A percentile compares a stretch with the other conserved stretches of the same genome.
Conservation (phyloP, 2,113 vertebrate species). For the Eleginops maclovinus region DNA sequence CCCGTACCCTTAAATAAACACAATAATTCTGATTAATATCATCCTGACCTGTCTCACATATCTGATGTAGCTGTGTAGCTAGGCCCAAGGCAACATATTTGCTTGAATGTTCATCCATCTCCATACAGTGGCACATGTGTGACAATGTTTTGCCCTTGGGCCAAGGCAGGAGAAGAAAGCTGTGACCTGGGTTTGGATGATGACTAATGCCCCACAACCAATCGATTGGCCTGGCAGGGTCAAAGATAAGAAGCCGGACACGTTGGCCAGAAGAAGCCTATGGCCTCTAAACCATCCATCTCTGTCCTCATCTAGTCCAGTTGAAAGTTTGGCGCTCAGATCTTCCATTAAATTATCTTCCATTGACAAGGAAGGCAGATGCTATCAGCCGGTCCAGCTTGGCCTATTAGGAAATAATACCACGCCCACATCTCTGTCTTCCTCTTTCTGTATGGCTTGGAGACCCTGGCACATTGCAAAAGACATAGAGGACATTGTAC, state of each 20-base stretch:
- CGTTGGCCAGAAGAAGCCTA: slow-evolving; percentile 84
- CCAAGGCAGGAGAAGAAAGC: slow-evolving; percentile 51
- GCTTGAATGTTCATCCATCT: slow-evolving; percentile 45
- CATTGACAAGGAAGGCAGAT: slow-evolving; percentile 89
- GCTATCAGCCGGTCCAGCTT: slow-evolving; percentile 78
- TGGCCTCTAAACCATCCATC: slow-evolving; percentile 92
- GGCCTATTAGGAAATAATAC: slow-evolving; percentile 61
- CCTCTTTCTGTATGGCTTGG: slow-evolving; percentile 40
- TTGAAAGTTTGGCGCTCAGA: slow-evolving; percentile 80
- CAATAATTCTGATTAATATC: slow-evolving; percentile 5
- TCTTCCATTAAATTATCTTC: slow-evolving; percentile 83
- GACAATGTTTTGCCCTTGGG: slow-evolving; percentile 50
- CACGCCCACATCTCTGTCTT: slow-evolving; percentile 65
- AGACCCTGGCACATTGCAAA: slow-evolving; percentile 54
- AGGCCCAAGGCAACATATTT: slow-evolving; percentile 7
- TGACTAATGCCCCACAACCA: slow-evolving; percentile 93
- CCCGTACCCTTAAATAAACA: background rate
- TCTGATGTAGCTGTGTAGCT: background rate
- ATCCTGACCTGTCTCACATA: slow-evolving; percentile 19
- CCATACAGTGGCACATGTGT: slow-evolving; percentile 64
- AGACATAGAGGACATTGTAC: slow-evolving; percentile 72
- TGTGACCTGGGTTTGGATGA: slow-evolving; percentile 61
- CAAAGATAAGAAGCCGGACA: slow-evolving; percentile 88
- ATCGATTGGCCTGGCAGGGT: slow-evolving; percentile 90
- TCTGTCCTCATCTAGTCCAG: slow-evolving; percentile 85